Evolutionary conservation across 1,140 invertebrate species (phyloP).

Genomic region (Drosophila tsacasi): DNA sequence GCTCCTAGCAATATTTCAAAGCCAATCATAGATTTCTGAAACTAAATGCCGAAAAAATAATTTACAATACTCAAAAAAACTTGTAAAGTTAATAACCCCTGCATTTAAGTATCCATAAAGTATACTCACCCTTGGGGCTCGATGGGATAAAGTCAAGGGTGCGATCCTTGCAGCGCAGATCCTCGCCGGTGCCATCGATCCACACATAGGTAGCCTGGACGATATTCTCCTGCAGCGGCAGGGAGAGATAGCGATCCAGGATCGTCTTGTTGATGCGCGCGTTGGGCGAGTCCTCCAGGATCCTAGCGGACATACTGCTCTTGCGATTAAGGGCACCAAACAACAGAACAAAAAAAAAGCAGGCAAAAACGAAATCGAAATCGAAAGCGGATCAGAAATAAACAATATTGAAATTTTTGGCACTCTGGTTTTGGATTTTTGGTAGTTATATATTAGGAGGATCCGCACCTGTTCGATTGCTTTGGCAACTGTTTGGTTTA

Average conservation of each 20-base stretch:
- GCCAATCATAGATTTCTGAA: neutral
- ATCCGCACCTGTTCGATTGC: constrained; percentile 33
- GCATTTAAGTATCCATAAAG: neutral
- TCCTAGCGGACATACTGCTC: constrained; percentile 78
- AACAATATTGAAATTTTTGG: constrained; percentile 39
- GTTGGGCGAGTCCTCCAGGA: constrained; percentile 86
- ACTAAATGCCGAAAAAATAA: neutral
- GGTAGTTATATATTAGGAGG: neutral
- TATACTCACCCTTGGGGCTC: constrained; percentile 87
- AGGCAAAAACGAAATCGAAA: constrained; percentile 1
- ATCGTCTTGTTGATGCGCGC: constrained; percentile 88
- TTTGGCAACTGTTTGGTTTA: neutral
- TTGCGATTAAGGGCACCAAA: constrained; percentile 30
- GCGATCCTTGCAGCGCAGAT: constrained; percentile 92
- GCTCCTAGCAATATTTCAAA: neutral
- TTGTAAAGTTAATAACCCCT: no score
- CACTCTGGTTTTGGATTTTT: constrained; percentile 11
- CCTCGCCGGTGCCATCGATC: constrained; percentile 95
- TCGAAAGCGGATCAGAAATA: constrained; percentile 32
- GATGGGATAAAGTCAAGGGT: constrained; percentile 91
- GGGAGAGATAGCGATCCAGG: constrained; percentile 89
- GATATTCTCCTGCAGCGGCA: constrained; percentile 89
- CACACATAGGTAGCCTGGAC: constrained; percentile 93
- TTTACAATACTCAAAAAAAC: neutral
- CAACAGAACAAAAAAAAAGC: constrained; percentile 25